Conservation (phyloP, 2,113 vertebrate species). For the Thomomys bottae region DNA sequence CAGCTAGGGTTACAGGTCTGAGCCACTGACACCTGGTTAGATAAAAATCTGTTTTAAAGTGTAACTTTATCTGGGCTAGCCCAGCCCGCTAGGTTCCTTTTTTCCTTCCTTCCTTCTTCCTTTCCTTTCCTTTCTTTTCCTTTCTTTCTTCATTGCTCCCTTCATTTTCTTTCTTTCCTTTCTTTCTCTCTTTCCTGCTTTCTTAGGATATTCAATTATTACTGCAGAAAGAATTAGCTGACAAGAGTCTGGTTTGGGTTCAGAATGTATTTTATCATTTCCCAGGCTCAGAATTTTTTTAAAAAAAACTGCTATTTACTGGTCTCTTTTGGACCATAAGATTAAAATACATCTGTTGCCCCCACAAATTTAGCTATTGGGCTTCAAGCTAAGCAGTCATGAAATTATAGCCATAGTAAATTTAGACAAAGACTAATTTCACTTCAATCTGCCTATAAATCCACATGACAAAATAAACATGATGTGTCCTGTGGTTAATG, state of each 20-base stretch:
- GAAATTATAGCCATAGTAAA: conserved; percentile 74
- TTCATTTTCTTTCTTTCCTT: background rate
- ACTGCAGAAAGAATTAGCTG: conserved; percentile 24
- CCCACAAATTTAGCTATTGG: conserved; percentile 66
- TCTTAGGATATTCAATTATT: conserved; percentile 40
- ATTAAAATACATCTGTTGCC: conserved; percentile 74
- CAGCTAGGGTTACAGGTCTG: too few relatives aligned
- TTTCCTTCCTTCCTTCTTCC: background rate
- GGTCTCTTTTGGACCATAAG: conserved; percentile 61
- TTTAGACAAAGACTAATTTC: conserved; percentile 72
- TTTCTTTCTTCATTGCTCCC: too few relatives aligned
- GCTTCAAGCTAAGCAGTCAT: conserved; percentile 56
- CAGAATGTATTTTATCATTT: conserved; percentile 61
- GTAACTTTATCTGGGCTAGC: background rate
- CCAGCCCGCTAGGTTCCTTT: background rate
- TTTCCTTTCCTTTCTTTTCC: background rate
- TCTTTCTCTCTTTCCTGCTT: background rate
- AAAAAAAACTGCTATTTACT: conserved; percentile 63
- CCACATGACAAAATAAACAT: conserved; percentile 71
- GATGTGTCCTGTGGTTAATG: conserved; percentile 57
- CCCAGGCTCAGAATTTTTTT: conserved; percentile 68
- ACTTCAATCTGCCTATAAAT: conserved; percentile 73
- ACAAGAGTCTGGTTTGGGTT: conserved; percentile 43
- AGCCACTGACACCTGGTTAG: too few relatives aligned
- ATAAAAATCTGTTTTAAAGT: background rate